Conservation (phyloP, 2,113 vertebrate species). For the Cercopithecus mona region DNA sequence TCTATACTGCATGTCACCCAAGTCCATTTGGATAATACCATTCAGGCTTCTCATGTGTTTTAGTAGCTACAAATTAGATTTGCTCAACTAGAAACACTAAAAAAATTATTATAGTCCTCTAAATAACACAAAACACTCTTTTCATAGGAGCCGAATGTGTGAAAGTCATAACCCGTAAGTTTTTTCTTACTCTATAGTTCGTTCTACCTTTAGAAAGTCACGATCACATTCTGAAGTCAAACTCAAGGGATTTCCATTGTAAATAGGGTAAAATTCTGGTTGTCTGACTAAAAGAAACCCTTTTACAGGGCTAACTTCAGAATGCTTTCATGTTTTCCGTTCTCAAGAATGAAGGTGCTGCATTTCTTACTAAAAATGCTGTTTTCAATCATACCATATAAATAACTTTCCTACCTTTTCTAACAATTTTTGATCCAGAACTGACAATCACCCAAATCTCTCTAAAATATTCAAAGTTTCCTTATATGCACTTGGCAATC, state of each 20-base stretch:
- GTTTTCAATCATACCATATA: neutral
- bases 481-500: neutral
- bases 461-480: constrained; percentile 33
- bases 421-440: neutral
- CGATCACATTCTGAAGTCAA: constrained; percentile 31
- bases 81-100: constrained; percentile 48
- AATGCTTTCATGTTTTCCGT: constrained; percentile 34
- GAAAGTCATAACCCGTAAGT: neutral
- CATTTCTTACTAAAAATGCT: constrained; percentile 24
- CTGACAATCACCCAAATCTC: neutral
- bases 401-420: constrained; percentile 35
- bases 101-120: neutral
- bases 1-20: constrained; percentile 1
- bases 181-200: neutral
- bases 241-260: constrained; percentile 8
- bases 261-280: constrained; percentile 56
- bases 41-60: constrained; percentile 19
- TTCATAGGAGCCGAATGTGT: neutral
- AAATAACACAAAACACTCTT: constrained; percentile 36
- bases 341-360: constrained; percentile 40
- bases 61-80: constrained; percentile 68
- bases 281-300: constrained; percentile 43
- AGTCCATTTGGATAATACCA: constrained; percentile 54
- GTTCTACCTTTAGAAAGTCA: constrained; percentile 17
- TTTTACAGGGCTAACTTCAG: constrained; percentile 38